A percentile compares a stretch with the other conserved stretches of the same genome.
phyloP scores from a whole-genome alignment of 2,888 invertebrate genomes.

The Emesis furor region DNA sequence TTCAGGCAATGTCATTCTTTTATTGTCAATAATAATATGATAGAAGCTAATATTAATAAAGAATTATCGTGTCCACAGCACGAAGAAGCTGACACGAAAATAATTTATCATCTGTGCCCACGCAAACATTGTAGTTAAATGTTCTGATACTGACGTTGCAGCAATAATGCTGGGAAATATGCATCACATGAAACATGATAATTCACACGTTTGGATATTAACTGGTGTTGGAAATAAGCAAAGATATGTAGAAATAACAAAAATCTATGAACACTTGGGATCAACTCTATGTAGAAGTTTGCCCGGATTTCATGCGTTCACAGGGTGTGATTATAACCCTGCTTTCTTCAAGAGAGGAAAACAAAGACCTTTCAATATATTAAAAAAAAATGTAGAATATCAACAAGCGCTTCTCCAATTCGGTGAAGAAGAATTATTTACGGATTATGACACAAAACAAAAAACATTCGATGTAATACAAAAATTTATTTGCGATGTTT shows the following conservation, averaged over 20 bases:
- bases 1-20: not conserved
- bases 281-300: conserved; percentile 23
- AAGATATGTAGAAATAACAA: conserved; percentile 48
- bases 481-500: conserved; percentile 41
- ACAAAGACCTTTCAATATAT: conserved; percentile 46
- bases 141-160: no score
- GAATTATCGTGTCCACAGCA: no score
- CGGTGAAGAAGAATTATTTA: no score
- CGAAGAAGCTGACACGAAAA: no score
- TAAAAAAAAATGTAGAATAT: conserved; percentile 22
- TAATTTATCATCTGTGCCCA: no score
- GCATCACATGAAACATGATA: not conserved
- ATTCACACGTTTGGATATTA: conserved; percentile 19
- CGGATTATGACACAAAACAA: no score
- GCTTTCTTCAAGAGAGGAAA: conserved; percentile 67
- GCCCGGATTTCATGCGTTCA: conserved; percentile 36
- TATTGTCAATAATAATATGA: conserved; percentile 1
- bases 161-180: no score
- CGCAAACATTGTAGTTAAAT: no score
- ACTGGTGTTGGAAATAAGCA: conserved; percentile 54
- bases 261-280: conserved; percentile 48
- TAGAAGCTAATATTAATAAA: not conserved
- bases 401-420: not conserved
- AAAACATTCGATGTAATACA: conserved; percentile 28
- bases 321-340: conserved; percentile 66